Percentiles rank a stretch among this genome's conserved stretches.
Conservation (phyloP, 2,888 invertebrate genomes). For the Sinelater perroti region DNA sequence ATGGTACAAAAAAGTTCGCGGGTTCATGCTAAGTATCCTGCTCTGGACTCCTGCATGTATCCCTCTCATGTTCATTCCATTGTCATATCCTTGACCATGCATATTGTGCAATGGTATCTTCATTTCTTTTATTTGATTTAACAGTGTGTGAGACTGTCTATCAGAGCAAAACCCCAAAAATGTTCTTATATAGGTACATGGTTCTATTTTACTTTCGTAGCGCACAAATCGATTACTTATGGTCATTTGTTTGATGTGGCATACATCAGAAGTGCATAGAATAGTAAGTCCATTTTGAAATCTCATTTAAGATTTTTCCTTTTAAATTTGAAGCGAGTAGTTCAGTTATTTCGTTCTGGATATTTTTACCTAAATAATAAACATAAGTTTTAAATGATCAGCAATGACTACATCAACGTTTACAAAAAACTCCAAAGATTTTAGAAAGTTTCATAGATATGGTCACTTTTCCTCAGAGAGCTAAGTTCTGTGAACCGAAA, state of each 20-base stretch:
- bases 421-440: neutral
- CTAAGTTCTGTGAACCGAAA: neutral
- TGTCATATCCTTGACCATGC: slow-evolving; percentile 12
- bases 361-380: neutral
- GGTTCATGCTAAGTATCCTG: slow-evolving; percentile 5
- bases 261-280: slow-evolving; percentile 11
- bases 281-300: neutral
- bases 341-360: slow-evolving; percentile 3
- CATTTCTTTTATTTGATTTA: neutral
- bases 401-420: neutral
- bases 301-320: neutral
- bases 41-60: slow-evolving; percentile 9
- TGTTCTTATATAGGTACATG: neutral
- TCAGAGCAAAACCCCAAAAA: neutral
- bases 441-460: neutral
- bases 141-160: neutral
- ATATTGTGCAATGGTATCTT: slow-evolving; percentile 1
- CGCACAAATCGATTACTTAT: slow-evolving; percentile 1
- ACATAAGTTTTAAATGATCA: neutral
- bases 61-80: slow-evolving; percentile 7
- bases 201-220: neutral
- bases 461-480: neutral
- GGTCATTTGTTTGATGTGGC: slow-evolving; percentile 1
- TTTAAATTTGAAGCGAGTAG: neutral
- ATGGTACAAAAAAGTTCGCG: slow-evolving; percentile 7